phyloP scores from a whole-genome alignment of 2,888 invertebrate genomes.

The Pachymerium ferrugineum region DNA sequence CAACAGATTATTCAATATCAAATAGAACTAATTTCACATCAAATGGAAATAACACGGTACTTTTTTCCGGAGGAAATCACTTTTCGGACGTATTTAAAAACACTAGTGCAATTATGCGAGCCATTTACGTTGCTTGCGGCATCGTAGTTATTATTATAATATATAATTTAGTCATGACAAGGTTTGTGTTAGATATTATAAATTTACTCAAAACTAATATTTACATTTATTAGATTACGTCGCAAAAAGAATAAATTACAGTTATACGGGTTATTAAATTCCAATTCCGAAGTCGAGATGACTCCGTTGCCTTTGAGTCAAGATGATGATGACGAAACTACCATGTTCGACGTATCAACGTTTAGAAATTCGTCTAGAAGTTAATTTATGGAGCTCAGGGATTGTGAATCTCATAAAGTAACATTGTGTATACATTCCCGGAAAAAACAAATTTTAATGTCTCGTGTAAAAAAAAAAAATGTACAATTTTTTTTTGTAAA shows the following conservation, averaged over 20 bases:
- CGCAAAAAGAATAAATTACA: neutral
- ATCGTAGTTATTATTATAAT: neutral
- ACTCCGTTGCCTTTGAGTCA: neutral
- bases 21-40: too few relatives aligned
- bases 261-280: neutral
- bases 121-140: slow-evolving; percentile 21
- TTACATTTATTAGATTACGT: neutral
- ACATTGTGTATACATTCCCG: too few relatives aligned
- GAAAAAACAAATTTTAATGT: neutral
- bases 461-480: neutral
- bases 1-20: too few relatives aligned
- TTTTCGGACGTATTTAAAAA: neutral
- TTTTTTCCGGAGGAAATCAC: neutral
- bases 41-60: neutral
- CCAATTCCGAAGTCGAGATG: slow-evolving; percentile 9
- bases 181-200: neutral
- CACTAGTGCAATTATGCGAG: neutral
- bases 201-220: too few relatives aligned
- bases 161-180: neutral
- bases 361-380: neutral
- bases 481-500: neutral
- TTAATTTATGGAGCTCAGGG: too few relatives aligned
- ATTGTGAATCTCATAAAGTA: neutral
- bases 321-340: slow-evolving; percentile 23
- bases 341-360: neutral